Base-by-base conservation (phyloP, 2,888 invertebrate species). In the Gymnosoma rotundatum region DNA sequence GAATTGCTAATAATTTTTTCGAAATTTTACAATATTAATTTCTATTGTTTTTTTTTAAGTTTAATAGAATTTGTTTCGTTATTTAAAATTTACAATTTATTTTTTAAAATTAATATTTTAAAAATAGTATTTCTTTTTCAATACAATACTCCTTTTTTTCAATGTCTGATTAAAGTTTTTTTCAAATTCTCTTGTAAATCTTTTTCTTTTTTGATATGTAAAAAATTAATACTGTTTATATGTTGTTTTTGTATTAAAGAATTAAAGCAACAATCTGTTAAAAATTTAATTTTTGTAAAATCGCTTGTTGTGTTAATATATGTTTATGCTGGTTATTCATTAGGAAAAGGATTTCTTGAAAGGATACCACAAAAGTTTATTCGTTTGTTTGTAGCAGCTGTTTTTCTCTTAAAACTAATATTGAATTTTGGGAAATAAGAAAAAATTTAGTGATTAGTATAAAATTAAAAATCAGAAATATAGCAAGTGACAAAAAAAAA, bases 1-100 rank as follows among this genome's bases (percentile, higher is more conserved):
- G 78, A 83, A 83, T 78, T 83, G 78, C 81, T 82, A 72, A 82
- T 72, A 74, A 63, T 69, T 80, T 78, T 9, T 78, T 67, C 5
- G 12, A 58, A 70, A 78, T 69, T 83, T 73, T 83, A 75, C 76
- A 72, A 58, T 63, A n/a, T 50, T 58, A 52, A 25, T 67, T n/a
- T 64, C n/a, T 63, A 20, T 6, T 32, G 9, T 4, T 12, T 42
- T 50, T 25, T 18, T 63, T 54, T 63, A 10, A 38, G 10, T 69
- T 10, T 54, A 4, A 20, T 54, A 9, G 56, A 36, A n/a, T 58
- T 32, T 16, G 32, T 52, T 54, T 42, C 14, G 10, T 1, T 38
- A 64, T 18, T 67, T 54, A 32, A 52, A 60, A 79, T 73, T 32
- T 73, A 63, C 58, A 78, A 64, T 64, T 45, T 56, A 7, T 76